phyloP scores from a whole-genome alignment of 1,140 invertebrate genomes.

The Zophobas morio region DNA sequence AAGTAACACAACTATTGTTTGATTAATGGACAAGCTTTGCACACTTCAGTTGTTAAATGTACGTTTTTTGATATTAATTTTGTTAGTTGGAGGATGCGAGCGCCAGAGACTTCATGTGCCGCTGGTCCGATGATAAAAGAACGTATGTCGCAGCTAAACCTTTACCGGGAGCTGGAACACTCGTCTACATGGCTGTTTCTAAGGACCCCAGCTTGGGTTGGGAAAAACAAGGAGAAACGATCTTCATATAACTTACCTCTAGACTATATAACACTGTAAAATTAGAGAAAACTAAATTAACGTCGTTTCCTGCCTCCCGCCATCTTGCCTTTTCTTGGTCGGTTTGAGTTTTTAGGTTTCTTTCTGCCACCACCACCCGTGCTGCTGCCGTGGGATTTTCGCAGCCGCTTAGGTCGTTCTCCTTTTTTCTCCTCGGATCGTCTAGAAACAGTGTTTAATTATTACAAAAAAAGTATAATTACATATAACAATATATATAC shows the following conservation, averaged over 20 bases:
- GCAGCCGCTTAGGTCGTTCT: background rate
- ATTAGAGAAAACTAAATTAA: constrained; percentile 46
- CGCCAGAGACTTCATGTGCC: constrained; percentile 59
- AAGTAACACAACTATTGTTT: too few relatives aligned
- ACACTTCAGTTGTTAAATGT: too few relatives aligned
- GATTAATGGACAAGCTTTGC: too few relatives aligned
- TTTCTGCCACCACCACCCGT: constrained; percentile 66
- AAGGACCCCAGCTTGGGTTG: constrained; percentile 66
- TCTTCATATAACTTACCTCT: constrained; percentile 14
- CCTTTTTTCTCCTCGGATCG: constrained; percentile 28
- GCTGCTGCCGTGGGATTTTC: constrained; percentile 65
- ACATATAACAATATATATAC: constrained; percentile 1
- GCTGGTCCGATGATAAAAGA: constrained; percentile 68
- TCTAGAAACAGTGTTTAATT: background rate
- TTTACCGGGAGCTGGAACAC: constrained; percentile 67
- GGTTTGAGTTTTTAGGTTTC: constrained; percentile 61
- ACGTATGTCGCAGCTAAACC: constrained; percentile 70
- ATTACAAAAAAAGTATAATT: constrained; percentile 38
- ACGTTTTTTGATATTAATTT: background rate
- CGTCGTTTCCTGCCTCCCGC: constrained; percentile 62
- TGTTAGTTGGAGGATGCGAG: background rate
- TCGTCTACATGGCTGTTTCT: constrained; percentile 70
- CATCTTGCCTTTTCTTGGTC: constrained; percentile 58
- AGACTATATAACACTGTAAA: constrained; percentile 9
- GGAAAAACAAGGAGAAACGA: constrained; percentile 58